Conservation (phyloP, 2,797 vertebrate genomes). For the Neopelma chrysocephalum region DNA sequence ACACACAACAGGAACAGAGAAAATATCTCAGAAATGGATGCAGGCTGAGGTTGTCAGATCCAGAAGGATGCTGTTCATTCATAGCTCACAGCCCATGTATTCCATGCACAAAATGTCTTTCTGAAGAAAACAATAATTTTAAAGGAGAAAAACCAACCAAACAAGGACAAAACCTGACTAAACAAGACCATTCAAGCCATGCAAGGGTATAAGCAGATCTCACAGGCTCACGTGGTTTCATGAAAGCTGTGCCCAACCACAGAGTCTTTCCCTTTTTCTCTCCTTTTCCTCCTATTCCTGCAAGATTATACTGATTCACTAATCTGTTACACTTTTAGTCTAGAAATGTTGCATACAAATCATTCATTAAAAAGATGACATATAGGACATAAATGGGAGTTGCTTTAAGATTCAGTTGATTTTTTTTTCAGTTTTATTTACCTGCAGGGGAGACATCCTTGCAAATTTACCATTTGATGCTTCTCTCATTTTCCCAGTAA, state of each 20-base stretch:
- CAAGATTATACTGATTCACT: conserved; percentile 44
- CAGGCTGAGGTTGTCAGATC: neutral
- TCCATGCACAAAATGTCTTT: neutral
- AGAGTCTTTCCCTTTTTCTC: conserved; percentile 1
- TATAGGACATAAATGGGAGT: neutral
- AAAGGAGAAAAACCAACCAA: neutral
- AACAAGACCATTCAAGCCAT: neutral
- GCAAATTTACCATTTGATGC: conserved; percentile 33
- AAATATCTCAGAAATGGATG: neutral
- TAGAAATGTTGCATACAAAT: conserved; percentile 60
- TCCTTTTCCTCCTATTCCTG: conserved; percentile 19
- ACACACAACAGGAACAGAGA: accelerated
- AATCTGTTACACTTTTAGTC: conserved; percentile 12
- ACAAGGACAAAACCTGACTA: neutral
- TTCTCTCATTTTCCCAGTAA: conserved; percentile 49
- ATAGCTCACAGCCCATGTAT: neutral
- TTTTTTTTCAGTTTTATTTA: conserved; percentile 32
- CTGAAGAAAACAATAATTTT: neutral
- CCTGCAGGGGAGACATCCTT: conserved; percentile 25
- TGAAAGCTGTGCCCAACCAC: neutral
- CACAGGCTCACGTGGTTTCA: neutral
- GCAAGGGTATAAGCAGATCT: neutral
- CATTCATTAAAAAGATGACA: conserved; percentile 52
- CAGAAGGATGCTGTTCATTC: neutral
- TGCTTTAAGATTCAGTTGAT: conserved; percentile 26